Evolutionary conservation across 2,888 invertebrate genomes (phyloP), one percentile per base, ranked within the genome.

Genomic region (Phania funesta): DNA sequence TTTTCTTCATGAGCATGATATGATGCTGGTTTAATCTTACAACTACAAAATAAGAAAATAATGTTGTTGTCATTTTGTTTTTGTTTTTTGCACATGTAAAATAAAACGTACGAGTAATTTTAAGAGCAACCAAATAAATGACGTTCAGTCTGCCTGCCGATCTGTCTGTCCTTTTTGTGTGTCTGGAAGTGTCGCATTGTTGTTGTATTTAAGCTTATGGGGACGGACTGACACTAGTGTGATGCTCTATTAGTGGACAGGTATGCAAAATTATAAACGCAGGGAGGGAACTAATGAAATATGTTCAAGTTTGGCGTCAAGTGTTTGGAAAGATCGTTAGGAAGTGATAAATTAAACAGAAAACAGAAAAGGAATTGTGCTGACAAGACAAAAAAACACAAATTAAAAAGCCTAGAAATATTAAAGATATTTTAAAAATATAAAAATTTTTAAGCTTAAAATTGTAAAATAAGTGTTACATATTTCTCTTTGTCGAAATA

Each of bases 211-310:
- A 26, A n/a, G 35, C 26, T 54, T 54, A 38, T 20, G 38, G 20
- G 7, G 24, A 9, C 54, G 29, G 29, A 11, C 8, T n/a, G n/a
- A n/a, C n/a, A n/a, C n/a, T 44, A 20, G 41, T 54, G 77, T 73
- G 71, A 76, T 81, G 80, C 80, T 77, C 77, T 77, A 81, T 67
- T 77, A 81, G 81, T 20, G 52, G 44, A 54, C 60, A 73, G 76
- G 81, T 77, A 81, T 81, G 76, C 68, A 73, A 73, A 76, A 54
- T 18, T 56, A 44, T 50, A 50, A 54, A 60, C 44, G 48, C n/a
- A 54, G 20, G 48, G 18, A 54, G 20, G 13, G 20, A 71, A 52
- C 29, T 38, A 56, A 29, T 60, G 22, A 13, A 50, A 58, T 22
- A 13, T 7, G 1, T 35, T 20, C 18, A 32, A 56, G 3, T 52